These are phyloP conservation scores for Papilio gigon DNA, from an alignment of 2,888 invertebrate genomes.

Conservation along the genomic window DNA sequence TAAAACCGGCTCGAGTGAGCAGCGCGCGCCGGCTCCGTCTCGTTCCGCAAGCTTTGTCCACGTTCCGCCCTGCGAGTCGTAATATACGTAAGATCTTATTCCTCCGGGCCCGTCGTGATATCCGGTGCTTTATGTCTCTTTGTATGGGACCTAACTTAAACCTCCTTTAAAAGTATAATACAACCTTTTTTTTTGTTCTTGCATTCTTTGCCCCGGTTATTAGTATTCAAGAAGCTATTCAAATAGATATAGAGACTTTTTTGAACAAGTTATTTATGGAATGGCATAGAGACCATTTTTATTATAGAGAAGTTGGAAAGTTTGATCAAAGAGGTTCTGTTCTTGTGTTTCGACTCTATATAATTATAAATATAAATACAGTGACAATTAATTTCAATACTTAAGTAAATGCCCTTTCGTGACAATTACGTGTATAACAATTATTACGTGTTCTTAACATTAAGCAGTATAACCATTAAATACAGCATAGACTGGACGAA, in stretches of 20 bases:
- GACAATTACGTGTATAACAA: neutral
- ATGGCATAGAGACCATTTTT: neutral
- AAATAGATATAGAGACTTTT: neutral
- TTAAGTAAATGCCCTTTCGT: neutral
- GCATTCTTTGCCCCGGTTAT: slow-evolving; percentile 38
- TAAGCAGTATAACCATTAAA: neutral
- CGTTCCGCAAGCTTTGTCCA: slow-evolving; percentile 65
- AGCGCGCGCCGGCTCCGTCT: slow-evolving; percentile 51
- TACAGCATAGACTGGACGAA: slow-evolving; percentile 17
- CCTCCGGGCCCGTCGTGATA: slow-evolving; percentile 63
- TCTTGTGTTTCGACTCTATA: neutral
- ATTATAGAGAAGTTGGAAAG: neutral
- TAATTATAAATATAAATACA: neutral
- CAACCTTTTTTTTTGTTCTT: slow-evolving; percentile 10
- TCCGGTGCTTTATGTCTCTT: slow-evolving; percentile 69
- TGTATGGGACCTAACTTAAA: slow-evolving; percentile 40
- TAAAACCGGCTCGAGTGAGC: slow-evolving; percentile 32
- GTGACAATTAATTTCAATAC: neutral
- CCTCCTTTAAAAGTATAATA: slow-evolving; percentile 10
- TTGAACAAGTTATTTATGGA: neutral
- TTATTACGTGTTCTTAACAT: neutral
- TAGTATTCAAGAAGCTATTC: neutral
- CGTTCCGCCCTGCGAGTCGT: slow-evolving; percentile 58
- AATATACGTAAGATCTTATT: slow-evolving; percentile 61
- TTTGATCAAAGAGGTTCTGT: neutral